These are phyloP conservation scores for Sisor rabdophorus DNA, from an alignment of 2,113 vertebrate species.

Conservation along the genomic window DNA sequence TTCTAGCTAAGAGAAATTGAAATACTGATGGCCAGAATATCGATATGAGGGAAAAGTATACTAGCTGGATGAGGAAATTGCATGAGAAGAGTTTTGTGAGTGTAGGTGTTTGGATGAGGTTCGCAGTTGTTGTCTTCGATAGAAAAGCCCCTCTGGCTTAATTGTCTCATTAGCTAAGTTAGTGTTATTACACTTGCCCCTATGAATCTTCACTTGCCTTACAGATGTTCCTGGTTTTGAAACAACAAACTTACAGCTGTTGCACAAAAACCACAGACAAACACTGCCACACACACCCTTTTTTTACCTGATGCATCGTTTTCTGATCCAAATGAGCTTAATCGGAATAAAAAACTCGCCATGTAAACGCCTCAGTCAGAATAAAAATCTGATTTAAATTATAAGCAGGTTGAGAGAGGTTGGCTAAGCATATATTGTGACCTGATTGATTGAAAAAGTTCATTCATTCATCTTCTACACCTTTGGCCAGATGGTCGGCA, in stretches of 20 bases:
- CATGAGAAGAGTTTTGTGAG: constrained; percentile 15
- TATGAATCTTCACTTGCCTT: constrained; percentile 60
- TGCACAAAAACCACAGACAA: not conserved
- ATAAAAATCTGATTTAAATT: too few relatives aligned
- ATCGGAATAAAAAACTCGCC: too few relatives aligned
- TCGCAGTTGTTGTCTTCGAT: constrained; percentile 61
- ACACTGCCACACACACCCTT: not conserved
- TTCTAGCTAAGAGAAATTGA: constrained; percentile 6
- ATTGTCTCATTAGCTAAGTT: constrained; percentile 58
- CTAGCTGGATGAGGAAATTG: constrained; percentile 50
- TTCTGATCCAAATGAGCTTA: too few relatives aligned
- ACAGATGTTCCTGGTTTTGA: not conserved
- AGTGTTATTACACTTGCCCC: constrained; percentile 50
- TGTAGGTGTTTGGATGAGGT: constrained; percentile 2
- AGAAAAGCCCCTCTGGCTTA: constrained; percentile 60
- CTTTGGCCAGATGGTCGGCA: too few relatives aligned
- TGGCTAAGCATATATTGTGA: too few relatives aligned
- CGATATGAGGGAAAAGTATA: not conserved
- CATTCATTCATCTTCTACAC: too few relatives aligned
- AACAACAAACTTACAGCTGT: not conserved
- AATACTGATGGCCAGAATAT: constrained; percentile 1
- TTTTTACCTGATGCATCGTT: too few relatives aligned
- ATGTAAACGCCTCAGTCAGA: too few relatives aligned
- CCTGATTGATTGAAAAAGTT: too few relatives aligned
- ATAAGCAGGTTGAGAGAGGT: too few relatives aligned